Conservation (phyloP, 2,888 invertebrate genomes). For the Dermolepida albohirtum region DNA sequence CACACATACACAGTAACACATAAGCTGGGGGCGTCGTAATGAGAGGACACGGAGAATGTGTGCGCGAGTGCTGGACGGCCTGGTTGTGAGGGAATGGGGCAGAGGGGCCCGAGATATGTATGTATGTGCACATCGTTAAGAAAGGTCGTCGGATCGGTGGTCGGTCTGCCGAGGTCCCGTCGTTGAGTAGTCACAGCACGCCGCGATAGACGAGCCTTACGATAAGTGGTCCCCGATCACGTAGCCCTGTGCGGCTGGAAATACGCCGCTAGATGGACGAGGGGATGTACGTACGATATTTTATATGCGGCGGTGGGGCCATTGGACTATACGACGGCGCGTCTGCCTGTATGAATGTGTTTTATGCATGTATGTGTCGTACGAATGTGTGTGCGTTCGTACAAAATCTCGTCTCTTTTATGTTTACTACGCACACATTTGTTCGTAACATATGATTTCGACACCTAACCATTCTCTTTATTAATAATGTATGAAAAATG, state of each 20-base stretch:
- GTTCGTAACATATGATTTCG: neutral
- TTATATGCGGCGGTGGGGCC: constrained; percentile 40
- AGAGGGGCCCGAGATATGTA: constrained; percentile 24
- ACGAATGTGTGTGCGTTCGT: neutral
- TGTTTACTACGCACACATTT: neutral
- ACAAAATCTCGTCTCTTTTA: neutral
- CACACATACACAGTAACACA: constrained; percentile 7
- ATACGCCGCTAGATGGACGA: constrained; percentile 33
- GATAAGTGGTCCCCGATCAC: constrained; percentile 44
- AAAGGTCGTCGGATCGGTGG: constrained; percentile 38
- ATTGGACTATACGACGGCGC: constrained; percentile 35
- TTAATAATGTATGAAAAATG: too few relatives aligned
- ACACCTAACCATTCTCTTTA: too few relatives aligned
- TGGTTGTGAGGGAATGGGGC: constrained; percentile 5
- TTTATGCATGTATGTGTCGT: constrained; percentile 21
- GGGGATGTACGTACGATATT: constrained; percentile 40
- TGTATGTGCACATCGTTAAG: constrained; percentile 41
- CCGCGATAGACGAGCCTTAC: constrained; percentile 41
- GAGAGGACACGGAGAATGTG: constrained; percentile 25
- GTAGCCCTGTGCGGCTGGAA: constrained; percentile 43
- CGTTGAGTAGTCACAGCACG: constrained; percentile 43
- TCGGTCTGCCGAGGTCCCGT: constrained; percentile 34
- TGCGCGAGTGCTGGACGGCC: constrained; percentile 9
- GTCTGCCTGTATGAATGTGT: constrained; percentile 34
- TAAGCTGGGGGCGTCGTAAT: constrained; percentile 15